Evolutionary conservation across 2,797 vertebrate genomes (phyloP), one percentile per base, ranked within the genome.

Genomic region (Champsocephalus esox): DNA sequence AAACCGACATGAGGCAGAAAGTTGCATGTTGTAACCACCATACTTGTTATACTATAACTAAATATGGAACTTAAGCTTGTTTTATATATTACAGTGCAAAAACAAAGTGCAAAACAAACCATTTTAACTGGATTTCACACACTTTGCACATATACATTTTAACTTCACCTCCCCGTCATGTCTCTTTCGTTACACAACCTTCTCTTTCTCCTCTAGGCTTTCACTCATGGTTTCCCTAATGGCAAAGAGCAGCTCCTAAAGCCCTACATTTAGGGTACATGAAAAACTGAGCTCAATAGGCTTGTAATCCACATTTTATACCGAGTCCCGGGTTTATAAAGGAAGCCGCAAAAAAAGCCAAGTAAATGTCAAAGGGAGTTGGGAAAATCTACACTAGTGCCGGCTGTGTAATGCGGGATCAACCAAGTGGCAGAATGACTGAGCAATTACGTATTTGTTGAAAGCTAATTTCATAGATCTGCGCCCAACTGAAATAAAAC

Each of bases 391-490:
- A 85, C 85, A 86, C 82, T 43, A 68, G 85, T 21, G 83, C 81
- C 66, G 84, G 82, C 91, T 90, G 88, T 92, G 88, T 92, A 89
- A 93, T 88, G 64, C 64, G 82, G 89, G 92, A 94, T 94, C 92
- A 92, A 89, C 78, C 44, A 86, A 83, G 85, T 90, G 89, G 88
- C 85, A 89, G 87, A 84, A 94, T 93, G 82, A 84, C 90, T 94
- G 88, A 72, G 71, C 92, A 90, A 89, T 93, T 94, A 94, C 90
- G 90, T 94, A 92, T 93, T 92, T 93, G 92, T 88, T 93, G 93
- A 94, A 90, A 93, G 91, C 81, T 79, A 49, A 61, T 88, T 91
- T 92, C 88, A 88, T 78, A 87, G 81, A 54, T 74, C 87, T 73
- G 75, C 73, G 74, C 81, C 80, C 83, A 87, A 80, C 81, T 77